phyloP scores from a whole-genome alignment of 2,113 vertebrate species.

The Reinhardtius hippoglossoides region DNA sequence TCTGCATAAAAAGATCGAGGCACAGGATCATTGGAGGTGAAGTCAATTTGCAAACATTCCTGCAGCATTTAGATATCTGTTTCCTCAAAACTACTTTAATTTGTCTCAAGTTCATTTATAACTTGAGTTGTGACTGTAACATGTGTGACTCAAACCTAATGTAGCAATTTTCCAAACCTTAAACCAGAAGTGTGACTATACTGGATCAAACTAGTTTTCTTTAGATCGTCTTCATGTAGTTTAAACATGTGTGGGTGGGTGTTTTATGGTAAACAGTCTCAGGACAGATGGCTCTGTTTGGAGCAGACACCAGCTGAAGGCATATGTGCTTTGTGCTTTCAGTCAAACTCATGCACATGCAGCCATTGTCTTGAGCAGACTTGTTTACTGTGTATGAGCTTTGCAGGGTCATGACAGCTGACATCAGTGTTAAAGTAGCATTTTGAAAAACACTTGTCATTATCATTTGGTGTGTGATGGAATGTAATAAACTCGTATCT shows the following conservation, averaged over 20 bases:
- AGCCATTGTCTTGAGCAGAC: conserved; percentile 23
- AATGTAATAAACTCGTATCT: conserved; percentile 38
- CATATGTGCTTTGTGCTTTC: conserved; percentile 36
- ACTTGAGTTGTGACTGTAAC: too few relatives aligned
- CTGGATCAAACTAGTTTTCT: background rate
- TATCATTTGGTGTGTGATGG: conserved; percentile 21
- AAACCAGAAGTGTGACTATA: background rate
- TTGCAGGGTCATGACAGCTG: background rate
- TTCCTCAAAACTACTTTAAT: background rate
- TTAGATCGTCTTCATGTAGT: background rate
- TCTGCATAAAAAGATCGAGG: background rate
- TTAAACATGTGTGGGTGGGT: background rate
- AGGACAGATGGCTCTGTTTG: background rate
- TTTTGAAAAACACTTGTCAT: background rate
- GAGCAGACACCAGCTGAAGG: background rate
- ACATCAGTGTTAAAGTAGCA: too few relatives aligned
- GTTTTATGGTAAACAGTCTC: background rate
- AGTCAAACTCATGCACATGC: conserved; percentile 7
- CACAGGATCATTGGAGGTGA: background rate
- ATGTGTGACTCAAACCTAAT: too few relatives aligned
- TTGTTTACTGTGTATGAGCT: background rate
- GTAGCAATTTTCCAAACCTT: background rate
- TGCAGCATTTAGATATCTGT: background rate
- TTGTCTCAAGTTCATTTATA: background rate
- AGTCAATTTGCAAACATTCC: background rate